phyloP scores from a whole-genome alignment of 2,888 invertebrate genomes.

The Leptinotarsa haldemani region DNA sequence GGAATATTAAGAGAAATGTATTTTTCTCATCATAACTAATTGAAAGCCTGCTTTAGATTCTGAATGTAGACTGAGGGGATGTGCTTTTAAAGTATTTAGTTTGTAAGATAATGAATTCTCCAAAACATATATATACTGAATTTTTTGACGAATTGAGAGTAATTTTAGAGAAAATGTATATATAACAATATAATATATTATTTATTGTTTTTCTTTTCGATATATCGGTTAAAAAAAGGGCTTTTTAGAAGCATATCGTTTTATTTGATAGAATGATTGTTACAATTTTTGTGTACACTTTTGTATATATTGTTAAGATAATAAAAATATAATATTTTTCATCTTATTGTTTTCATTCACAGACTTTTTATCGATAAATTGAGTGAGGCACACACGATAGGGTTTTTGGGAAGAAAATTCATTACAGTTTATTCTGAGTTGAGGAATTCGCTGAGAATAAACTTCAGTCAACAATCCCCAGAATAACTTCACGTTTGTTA shows the following conservation, averaged over 20 bases:
- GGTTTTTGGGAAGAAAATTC: too few relatives aligned
- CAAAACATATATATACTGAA: slow-evolving; percentile 10
- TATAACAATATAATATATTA: slow-evolving; percentile 13
- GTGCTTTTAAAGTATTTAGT: slow-evolving; percentile 4
- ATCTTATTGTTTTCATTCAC: background rate
- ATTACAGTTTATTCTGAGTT: too few relatives aligned
- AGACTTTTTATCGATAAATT: background rate
- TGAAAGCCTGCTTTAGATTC: background rate
- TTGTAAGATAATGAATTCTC: background rate
- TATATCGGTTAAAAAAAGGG: slow-evolving; percentile 1
- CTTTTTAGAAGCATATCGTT: slow-evolving; percentile 34
- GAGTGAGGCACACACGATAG: too few relatives aligned
- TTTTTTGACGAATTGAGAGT: background rate
- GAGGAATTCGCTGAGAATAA: too few relatives aligned
- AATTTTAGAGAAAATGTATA: slow-evolving; percentile 12
- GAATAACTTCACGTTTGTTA: too few relatives aligned
- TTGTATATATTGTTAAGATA: slow-evolving; percentile 48
- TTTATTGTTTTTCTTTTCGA: slow-evolving; percentile 23
- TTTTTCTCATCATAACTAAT: too few relatives aligned
- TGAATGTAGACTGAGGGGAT: slow-evolving; percentile 20
- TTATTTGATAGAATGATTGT: slow-evolving; percentile 40
- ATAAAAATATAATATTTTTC: slow-evolving; percentile 24
- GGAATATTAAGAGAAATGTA: background rate
- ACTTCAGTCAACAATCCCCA: too few relatives aligned
- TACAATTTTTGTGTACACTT: slow-evolving; percentile 43